These are phyloP conservation scores for Garra rufa DNA, from an alignment of 2,113 vertebrate genomes.

Conservation along the genomic window DNA sequence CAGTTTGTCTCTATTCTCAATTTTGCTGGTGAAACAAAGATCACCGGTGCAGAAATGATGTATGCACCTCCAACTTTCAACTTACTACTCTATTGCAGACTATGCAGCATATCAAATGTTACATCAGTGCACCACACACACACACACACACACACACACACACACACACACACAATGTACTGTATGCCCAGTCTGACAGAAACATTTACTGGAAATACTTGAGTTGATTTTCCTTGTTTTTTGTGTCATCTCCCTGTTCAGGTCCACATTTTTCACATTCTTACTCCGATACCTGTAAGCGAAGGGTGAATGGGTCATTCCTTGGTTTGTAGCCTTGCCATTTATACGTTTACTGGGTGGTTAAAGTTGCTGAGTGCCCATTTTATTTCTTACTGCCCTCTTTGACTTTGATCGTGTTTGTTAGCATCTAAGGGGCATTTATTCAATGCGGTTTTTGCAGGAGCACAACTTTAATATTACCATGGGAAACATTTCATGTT, in stretches of 20 bases:
- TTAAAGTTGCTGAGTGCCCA: background rate
- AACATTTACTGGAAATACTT: constrained; percentile 59
- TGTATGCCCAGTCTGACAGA: constrained; percentile 41
- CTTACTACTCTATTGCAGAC: constrained; percentile 62
- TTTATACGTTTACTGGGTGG: background rate
- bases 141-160: constrained; percentile 36
- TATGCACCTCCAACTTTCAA: constrained; percentile 50
- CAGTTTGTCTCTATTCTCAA: constrained; percentile 19
- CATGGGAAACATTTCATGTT: background rate
- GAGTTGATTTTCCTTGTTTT: constrained; percentile 46
- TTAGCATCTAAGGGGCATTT: constrained; percentile 11
- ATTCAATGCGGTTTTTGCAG: background rate
- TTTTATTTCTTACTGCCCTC: background rate
- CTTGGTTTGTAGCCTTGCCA: constrained; percentile 14
- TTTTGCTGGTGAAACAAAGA: constrained; percentile 29
- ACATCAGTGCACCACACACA: constrained; percentile 38
- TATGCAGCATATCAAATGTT: constrained; percentile 69
- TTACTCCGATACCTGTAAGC: background rate
- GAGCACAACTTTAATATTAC: background rate
- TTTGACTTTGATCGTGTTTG: constrained; percentile 2
- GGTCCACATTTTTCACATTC: background rate
- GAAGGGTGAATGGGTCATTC: constrained; percentile 19
- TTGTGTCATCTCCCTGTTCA: background rate
- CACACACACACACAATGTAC: constrained; percentile 31
- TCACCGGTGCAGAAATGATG: constrained; percentile 41